Percentiles rank a stretch among this genome's conserved stretches.
phyloP scores from a whole-genome alignment of 2,797 vertebrate genomes.

The Eupleurogrammus muticus region DNA sequence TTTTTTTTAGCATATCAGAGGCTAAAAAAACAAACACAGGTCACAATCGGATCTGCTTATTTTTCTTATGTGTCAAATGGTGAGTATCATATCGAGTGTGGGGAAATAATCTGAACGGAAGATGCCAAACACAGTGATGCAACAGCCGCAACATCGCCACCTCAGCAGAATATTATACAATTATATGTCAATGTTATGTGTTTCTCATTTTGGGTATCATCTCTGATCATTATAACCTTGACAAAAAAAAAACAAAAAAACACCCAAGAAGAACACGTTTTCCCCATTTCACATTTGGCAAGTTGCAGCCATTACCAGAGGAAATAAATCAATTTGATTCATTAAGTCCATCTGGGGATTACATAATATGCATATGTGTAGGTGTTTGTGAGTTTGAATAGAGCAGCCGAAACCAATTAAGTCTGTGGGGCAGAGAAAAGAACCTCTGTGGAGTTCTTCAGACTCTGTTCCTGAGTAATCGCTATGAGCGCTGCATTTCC shows the following conservation, averaged over 20 bases:
- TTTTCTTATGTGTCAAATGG: not conserved
- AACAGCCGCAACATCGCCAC: not conserved
- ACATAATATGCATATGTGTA: constrained; percentile 68
- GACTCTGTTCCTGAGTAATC: constrained; percentile 42
- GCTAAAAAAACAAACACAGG: constrained; percentile 20
- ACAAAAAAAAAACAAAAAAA: constrained; percentile 22
- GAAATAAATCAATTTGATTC: constrained; percentile 70
- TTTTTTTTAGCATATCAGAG: constrained; percentile 31
- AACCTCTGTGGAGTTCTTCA: constrained; percentile 48
- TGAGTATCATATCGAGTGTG: constrained; percentile 2
- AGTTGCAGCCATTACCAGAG: constrained; percentile 39
- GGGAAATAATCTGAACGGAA: not conserved
- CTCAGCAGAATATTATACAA: not conserved
- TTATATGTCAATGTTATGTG: not conserved
- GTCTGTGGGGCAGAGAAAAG: constrained; percentile 52
- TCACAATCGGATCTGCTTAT: not conserved
- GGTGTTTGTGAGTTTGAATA: constrained; percentile 65
- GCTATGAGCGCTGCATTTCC: constrained; percentile 22
- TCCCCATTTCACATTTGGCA: constrained; percentile 61
- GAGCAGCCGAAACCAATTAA: constrained; percentile 71
- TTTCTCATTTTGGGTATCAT: constrained; percentile 3
- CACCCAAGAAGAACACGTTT: constrained; percentile 52
- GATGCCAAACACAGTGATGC: not conserved
- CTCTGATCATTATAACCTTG: constrained; percentile 44
- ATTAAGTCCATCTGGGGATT: constrained; percentile 71